phyloP scores from a whole-genome alignment of 2,113 vertebrate genomes.

The Phrynosoma platyrhinos region DNA sequence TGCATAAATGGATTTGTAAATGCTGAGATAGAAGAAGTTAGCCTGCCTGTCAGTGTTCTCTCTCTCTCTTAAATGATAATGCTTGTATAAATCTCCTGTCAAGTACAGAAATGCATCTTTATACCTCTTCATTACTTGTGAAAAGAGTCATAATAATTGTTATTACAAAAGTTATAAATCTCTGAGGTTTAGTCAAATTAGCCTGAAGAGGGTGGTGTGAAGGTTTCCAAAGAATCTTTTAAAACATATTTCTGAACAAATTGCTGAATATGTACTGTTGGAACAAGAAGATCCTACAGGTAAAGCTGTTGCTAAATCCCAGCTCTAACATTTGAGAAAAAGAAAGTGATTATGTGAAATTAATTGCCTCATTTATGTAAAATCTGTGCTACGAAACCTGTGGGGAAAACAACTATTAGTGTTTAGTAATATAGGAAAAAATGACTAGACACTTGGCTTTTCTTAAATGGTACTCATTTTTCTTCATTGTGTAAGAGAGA shows the following conservation, averaged over 20 bases:
- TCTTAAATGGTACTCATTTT: not conserved
- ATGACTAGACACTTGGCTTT: too few species aligned
- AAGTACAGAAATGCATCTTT: not conserved
- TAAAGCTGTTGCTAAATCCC: not conserved
- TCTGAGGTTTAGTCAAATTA: not conserved
- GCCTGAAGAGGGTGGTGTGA: not conserved
- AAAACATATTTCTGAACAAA: not conserved
- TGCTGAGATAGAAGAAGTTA: not conserved
- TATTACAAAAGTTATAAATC: not conserved
- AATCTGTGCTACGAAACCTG: not conserved
- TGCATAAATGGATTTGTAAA: not conserved
- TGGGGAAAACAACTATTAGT: not conserved
- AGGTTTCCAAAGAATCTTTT: too few species aligned
- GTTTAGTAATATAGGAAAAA: not conserved
- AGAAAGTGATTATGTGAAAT: not conserved
- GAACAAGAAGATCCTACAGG: not conserved
- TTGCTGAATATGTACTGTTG: not conserved
- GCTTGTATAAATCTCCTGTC: not conserved
- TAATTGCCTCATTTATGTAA: not conserved
- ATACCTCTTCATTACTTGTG: not conserved
- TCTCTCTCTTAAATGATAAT: not conserved
- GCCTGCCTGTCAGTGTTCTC: not conserved
- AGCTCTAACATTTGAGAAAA: not conserved
- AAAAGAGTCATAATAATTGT: not conserved
- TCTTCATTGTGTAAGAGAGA: not conserved